phyloP scores from a whole-genome alignment of 2,113 vertebrate genomes.

The Ailuropoda melanoleuca region DNA sequence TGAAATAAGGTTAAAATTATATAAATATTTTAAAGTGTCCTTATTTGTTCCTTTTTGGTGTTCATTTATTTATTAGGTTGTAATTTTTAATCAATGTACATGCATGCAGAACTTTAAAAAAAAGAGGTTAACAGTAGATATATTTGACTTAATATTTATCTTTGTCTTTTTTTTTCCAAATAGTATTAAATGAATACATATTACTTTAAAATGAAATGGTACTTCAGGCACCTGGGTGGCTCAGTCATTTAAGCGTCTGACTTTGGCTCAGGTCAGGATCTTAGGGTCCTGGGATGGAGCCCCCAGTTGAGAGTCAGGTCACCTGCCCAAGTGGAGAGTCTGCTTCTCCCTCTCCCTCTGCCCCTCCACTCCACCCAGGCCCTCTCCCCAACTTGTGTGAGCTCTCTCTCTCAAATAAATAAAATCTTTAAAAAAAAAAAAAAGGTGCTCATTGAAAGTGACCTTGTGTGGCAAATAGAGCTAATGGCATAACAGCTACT shows the following conservation, averaged over 20 bases:
- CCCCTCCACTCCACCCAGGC: background rate
- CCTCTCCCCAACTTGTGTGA: background rate
- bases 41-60: background rate
- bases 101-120: background rate
- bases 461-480: background rate
- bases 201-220: background rate
- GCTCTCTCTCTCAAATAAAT: background rate
- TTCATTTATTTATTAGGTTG: background rate
- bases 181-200: background rate
- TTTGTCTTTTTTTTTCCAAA: slow-evolving; percentile 6
- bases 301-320: background rate
- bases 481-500: background rate
- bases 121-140: background rate
- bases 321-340: background rate
- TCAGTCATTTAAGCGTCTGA: too few relatives aligned
- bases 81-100: background rate
- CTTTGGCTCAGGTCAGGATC: background rate
- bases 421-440: background rate
- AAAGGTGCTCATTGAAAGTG: background rate
- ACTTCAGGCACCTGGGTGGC: background rate
- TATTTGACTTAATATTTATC: background rate
- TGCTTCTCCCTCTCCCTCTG: background rate
- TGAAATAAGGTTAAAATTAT: background rate
- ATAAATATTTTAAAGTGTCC: background rate
- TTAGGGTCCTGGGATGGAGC: background rate